Evolutionary conservation across 2,888 invertebrate species (phyloP), one percentile per base, ranked within the genome.

Genomic region (Spisula solida): DNA sequence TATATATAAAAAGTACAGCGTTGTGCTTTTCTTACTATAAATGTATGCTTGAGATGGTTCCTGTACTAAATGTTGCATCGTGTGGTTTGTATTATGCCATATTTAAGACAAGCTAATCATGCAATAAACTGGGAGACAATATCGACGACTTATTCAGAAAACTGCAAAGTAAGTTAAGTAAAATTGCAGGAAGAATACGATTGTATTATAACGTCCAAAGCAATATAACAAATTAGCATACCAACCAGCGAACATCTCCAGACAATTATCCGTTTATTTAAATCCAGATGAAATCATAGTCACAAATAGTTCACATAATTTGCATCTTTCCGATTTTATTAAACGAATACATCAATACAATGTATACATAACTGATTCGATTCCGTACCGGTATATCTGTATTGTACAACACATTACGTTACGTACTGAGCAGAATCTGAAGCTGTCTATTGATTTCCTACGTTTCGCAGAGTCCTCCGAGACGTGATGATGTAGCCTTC

Each of bases 401-500:
- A 75, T 31, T 34, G 31, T 75, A 34, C 31, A 31, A 75, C 29
- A 75, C 75, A 75, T 31, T 34, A 34, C 34, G 34, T 75, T 31
- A 75, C 34, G 34, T 75, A 31, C 75, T 25, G 34, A 75, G 75
- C 5, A 25, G 75, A 34, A 34, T 75, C 14, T 75, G 31, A 14
- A 51, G 70, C 51, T 14, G 29, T 51, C 31, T 83, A 83, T 83
- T 75, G 83, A 83, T 83, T 83, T 83, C 6, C 83, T 51, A 4
- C 31, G 1, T 12, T 29, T 60, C 51, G 48, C 16, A 1, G 31
- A 31, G 83, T 83, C 83, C 83, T 83, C 70, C 29, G 83, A 75
- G 83, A 83, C 51, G 18, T 47, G 47, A 75, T 83, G 83, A 83
- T 83, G 70, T 83, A 83, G 66, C 48, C 14, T 51, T 83, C 47